Base-by-base conservation (phyloP, 2,113 vertebrate species). In the Erpornis zantholeuca region DNA sequence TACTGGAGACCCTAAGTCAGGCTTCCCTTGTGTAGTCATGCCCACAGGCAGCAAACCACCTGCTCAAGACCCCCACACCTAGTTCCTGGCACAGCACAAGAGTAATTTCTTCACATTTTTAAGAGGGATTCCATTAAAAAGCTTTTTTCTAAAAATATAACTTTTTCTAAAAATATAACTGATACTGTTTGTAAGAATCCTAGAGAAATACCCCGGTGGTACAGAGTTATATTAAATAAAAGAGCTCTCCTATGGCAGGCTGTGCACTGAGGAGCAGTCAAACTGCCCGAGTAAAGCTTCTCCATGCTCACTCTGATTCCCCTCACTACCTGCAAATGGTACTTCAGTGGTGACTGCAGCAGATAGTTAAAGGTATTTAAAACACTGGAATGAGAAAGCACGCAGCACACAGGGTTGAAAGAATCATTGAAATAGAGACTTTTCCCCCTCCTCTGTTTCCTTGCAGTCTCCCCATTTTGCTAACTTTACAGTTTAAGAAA, bases 181-280 rank as follows among this genome's bases (percentile, higher is more conserved):
- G 23, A 86, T 38, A 5, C 53, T 35, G 4, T 60, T 59, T n/a
- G 8, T 59, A 52, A 21, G 28, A 76, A 29, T 60, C 35, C 35
- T 42, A 33, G 36, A 45, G 69, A 52, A 57, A 64, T 15, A n/a
- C 1, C 2, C 23, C 0, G 0, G 33, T 59, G 23, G 14, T 22
- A 25, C 28, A 71, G 31, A 71, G 25, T 38, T 70, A 6, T 0
- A 18, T 20, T 36, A 25, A 21, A 49, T 28, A 45, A 25, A 38
- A 11, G 33, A 80, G 28, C 38, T 88, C 14, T 68, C 35, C 57
- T 61, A 0, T 20, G 57, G 50, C 19, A 59, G 28, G 11, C 42
- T 36, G 10, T 19, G n/a, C 27, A 4, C 45, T 45, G n/a, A 42
- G 45, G 38, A 75, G n/a, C 4, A 19, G 6, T 49, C 38, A 36